Base-by-base conservation (phyloP, 2,888 invertebrate species). In the Synergus laeviventris region DNA sequence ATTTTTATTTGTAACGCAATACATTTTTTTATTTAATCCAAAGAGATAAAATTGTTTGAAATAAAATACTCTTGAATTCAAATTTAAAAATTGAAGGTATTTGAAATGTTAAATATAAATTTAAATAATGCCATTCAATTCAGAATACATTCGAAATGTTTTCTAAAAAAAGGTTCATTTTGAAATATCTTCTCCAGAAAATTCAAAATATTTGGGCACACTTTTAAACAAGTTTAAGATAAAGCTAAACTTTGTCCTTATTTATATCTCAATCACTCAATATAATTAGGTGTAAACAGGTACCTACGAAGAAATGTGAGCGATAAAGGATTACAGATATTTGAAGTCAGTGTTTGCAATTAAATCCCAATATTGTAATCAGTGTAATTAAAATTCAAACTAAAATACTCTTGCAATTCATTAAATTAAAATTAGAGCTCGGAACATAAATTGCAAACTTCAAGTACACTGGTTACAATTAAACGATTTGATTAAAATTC, bases 201-300 rank as follows among this genome's bases (percentile, higher is more conserved):
- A 24, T 21, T 24, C 5, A 12, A 59, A 14, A 59, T 12, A 14
- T 12, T 21, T 21, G 24, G 21, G 59, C 59, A 59, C 59, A 24
- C 59, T 59, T 59, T 12, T 59, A 59, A 24, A 21, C 5, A 5
- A 24, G 45, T 49, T 70, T n/a, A 16, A 45, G 16, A 18, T 45
- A 70, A 21, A 18, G 42, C 36, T 60, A 36, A 59, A 74, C 64
- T 61, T 38, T 21, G 36, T 64, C 49, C n/a, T 75, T 62, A 38
- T 62, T 24, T 54, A 36, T 42, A 73, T 73, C 45, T 74, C 78
- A 78, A 78, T 80, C 73, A 77, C 59, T 74, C 61, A 24, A 62
- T 54, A 70, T 45, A 39, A 18, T 49, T 49, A 49, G 11, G 31
- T 70, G 45, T 70, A 49, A 70, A 70, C 49, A 70, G 70, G 70